Percentiles rank a stretch among this genome's conserved stretches.
phyloP scores from a whole-genome alignment of 2,888 invertebrate genomes.

The Hydropsyche betteni region DNA sequence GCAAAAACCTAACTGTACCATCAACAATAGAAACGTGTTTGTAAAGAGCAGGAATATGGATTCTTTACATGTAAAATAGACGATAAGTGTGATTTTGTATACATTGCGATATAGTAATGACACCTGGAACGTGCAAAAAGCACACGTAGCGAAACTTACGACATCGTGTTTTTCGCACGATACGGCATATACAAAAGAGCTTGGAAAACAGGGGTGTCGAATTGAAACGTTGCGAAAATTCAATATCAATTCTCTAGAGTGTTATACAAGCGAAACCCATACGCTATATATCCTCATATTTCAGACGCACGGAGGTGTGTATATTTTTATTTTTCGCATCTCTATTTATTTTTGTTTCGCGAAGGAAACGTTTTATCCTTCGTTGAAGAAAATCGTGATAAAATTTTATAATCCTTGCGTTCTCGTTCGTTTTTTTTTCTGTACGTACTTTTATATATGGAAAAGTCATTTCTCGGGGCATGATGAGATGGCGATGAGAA shows the following conservation, averaged over 20 bases:
- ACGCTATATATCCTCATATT: background rate
- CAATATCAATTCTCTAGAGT: slow-evolving; percentile 28
- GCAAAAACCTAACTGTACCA: no score
- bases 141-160: no score
- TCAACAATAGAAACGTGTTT: no score
- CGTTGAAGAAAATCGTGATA: slow-evolving; percentile 39
- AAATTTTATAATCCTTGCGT: slow-evolving; percentile 42
- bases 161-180: no score
- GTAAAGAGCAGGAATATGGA: no score
- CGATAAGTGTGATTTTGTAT: no score
- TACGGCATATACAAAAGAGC: no score
- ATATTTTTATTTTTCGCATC: slow-evolving; percentile 10
- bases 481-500: slow-evolving; percentile 25
- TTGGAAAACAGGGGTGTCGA: background rate
- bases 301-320: background rate
- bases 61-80: no score
- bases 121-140: no score
- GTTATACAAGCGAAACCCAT: background rate
- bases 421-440: background rate
- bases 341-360: slow-evolving; percentile 32
- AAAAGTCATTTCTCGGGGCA: slow-evolving; percentile 30
- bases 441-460: background rate
- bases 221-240: slow-evolving; percentile 37
- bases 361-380: slow-evolving; percentile 29
- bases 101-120: no score